These are phyloP conservation scores for Mythimna pallens DNA, from an alignment of 2,888 invertebrate genomes.

Conservation along the genomic window DNA sequence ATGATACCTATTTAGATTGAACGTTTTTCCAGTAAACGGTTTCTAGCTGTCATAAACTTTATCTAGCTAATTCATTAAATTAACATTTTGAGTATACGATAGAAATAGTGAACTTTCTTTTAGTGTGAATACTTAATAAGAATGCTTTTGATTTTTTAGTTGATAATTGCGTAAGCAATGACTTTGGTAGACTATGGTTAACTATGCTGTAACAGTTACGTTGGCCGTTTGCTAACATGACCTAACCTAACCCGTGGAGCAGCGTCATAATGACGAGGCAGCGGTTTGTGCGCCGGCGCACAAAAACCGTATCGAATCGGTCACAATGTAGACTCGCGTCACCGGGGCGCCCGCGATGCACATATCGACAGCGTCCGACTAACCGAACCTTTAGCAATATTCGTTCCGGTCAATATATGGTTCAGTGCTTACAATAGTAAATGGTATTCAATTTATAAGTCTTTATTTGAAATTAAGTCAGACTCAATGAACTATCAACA, in stretches of 20 bases:
- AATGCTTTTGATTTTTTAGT: background rate
- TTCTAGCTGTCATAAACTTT: background rate
- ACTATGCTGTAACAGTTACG: constrained; percentile 59
- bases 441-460: constrained; percentile 24
- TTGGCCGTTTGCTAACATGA: constrained; percentile 66
- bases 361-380: constrained; percentile 63
- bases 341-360: constrained; percentile 66
- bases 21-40: constrained; percentile 19
- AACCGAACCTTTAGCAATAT: constrained; percentile 53
- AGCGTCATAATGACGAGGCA: constrained; percentile 76
- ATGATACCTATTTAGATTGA: constrained; percentile 17
- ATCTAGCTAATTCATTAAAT: background rate
- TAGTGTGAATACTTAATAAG: background rate
- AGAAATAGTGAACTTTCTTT: background rate
- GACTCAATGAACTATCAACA: constrained; percentile 14
- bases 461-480: constrained; percentile 31
- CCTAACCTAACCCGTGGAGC: constrained; percentile 78
- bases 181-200: constrained; percentile 6
- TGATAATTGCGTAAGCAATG: background rate
- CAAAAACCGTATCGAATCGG: constrained; percentile 86
- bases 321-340: constrained; percentile 76
- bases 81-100: background rate
- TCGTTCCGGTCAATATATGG: constrained; percentile 45
- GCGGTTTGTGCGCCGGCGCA: constrained; percentile 60
- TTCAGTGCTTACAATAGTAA: constrained; percentile 36